A percentile compares a stretch with the other conserved stretches of the same genome.
These are phyloP conservation scores for Monodelphis domestica DNA, from an alignment of 2,797 vertebrate genomes.

Conservation along the genomic window DNA sequence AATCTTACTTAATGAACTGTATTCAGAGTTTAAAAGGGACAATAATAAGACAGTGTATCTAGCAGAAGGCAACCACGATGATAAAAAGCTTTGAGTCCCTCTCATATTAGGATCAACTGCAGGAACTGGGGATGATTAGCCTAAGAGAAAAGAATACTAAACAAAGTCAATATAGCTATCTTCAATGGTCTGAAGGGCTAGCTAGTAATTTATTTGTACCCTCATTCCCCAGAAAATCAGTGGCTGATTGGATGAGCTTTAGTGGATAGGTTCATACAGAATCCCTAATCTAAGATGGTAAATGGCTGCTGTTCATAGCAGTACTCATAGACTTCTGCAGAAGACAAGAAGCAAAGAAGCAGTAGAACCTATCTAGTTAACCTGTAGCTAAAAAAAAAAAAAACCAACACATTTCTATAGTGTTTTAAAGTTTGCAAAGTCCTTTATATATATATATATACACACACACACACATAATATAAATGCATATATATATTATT, in stretches of 20 bases:
- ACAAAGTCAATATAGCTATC: neutral
- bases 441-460: too few relatives aligned
- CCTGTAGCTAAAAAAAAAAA: neutral
- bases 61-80: neutral
- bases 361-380: neutral
- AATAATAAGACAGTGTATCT: neutral
- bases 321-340: neutral
- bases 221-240: neutral
- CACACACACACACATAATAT: too few relatives aligned
- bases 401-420: too few relatives aligned
- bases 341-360: neutral
- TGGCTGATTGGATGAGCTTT: neutral
- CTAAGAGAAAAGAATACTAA: neutral
- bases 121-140: neutral
- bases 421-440: neutral
- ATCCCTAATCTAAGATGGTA: neutral
- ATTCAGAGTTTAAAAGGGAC: neutral
- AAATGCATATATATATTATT: too few relatives aligned
- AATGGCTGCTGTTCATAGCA: neutral
- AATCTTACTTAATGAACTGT: neutral
- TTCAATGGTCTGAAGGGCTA: neutral
- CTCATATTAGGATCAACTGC: neutral
- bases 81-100: neutral
- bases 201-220: neutral
- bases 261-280: neutral